Evolutionary conservation across 2,888 invertebrate genomes (phyloP), one percentile per base, ranked within the genome.

Genomic region (Tryphoninae sp.): DNA sequence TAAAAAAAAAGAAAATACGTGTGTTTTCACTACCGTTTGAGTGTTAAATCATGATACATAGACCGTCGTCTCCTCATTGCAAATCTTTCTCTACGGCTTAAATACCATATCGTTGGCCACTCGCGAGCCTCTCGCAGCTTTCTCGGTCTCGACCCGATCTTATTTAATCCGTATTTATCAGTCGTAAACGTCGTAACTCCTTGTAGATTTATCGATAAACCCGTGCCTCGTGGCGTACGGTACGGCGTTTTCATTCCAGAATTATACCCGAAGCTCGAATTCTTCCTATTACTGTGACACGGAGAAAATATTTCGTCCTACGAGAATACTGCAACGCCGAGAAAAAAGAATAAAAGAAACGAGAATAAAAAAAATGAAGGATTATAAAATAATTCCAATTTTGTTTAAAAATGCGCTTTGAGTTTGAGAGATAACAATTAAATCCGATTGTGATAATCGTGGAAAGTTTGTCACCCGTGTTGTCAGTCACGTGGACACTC

Each of bases 151-250:
- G 16, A 49, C 62, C 62, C 61, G 40, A 69, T 77, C 77, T 7
- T n/a, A 33, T 23, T 77, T 69, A 69, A 77, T 69, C 77, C 69
- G 69, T 69, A 77, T 77, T 69, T 77, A 69, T 77, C 51, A 69
- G 53, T 77, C 62, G 68, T 62, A 40, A 69, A 64, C 42, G 69
- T 69, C 69, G 77, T 77, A 69, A 77, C 22, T 77, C 69, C 23
- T 62, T 40, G 55, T 69, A 77, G 72, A 59, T 72, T 78, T 78
- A 78, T 75, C 58, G 58, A 23, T 45, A 65, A 65, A 22, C 58
- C 33, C 33, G 58, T 65, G 45, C 55, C 26, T 11, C 45, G 33
- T 33, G 33, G 6, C 6, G 6, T 33, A 33, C 33, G 33, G 33
- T 6, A 33, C 40, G 16, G 55, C 22, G 55, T 9, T 22, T 64